Percentiles rank a stretch among this genome's conserved stretches.
These are phyloP conservation scores for Oithona nana DNA, from an alignment of 2,888 invertebrate species.

Conservation along the genomic window DNA sequence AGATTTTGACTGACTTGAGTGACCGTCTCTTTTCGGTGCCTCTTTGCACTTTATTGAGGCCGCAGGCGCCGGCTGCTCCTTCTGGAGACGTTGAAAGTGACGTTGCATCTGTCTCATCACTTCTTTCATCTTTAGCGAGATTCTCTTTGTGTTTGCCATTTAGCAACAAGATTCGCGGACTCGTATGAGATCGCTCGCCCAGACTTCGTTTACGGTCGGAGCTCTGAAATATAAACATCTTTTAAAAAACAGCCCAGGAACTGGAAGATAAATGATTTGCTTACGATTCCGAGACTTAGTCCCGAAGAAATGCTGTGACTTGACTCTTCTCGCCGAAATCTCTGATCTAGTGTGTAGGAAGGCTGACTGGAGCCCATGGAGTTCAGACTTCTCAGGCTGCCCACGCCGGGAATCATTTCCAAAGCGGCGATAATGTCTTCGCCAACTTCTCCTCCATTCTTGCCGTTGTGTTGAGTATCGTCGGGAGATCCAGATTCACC, in stretches of 20 bases:
- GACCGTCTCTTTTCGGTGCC: neutral
- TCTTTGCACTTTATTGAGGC: too few species aligned
- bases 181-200: neutral
- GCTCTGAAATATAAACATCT: too few species aligned
- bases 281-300: conserved; percentile 2
- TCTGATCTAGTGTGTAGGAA: neutral
- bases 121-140: neutral
- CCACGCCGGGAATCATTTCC: conserved; percentile 15
- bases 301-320: conserved; percentile 4
- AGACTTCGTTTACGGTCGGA: neutral
- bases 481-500: neutral
- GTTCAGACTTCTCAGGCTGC: neutral
- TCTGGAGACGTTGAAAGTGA: neutral
- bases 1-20: neutral
- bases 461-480: neutral
- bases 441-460: neutral
- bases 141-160: neutral
- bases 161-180: neutral
- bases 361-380: neutral
- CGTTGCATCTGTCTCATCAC: neutral
- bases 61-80: neutral
- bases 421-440: conserved; percentile 14
- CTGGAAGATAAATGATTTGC: too few species aligned
- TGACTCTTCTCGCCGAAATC: conserved; percentile 1
- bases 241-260: too few species aligned